phyloP scores from a whole-genome alignment of 2,888 invertebrate genomes.

The Nemapogon koenigi region DNA sequence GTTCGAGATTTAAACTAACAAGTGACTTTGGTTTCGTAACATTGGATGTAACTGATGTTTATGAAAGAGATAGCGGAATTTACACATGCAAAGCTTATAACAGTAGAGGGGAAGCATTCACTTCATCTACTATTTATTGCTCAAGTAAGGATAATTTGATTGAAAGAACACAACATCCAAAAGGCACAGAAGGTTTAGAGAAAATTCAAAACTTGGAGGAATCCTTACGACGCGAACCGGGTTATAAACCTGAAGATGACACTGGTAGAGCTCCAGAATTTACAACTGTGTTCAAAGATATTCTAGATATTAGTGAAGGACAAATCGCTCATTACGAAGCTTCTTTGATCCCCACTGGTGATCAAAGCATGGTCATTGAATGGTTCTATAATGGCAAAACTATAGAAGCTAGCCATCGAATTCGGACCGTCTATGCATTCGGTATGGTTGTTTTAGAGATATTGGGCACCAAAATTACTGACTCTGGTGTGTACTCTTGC shows the following conservation, averaged over 20 bases:
- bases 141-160: slow-evolving; percentile 82
- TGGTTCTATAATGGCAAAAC: slow-evolving; percentile 95
- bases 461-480: slow-evolving; percentile 90
- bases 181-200: slow-evolving; percentile 91
- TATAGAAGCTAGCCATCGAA: slow-evolving; percentile 87
- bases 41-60: slow-evolving; percentile 89
- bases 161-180: slow-evolving; percentile 91
- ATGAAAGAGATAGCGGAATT: slow-evolving; percentile 92
- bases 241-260: slow-evolving; percentile 72
- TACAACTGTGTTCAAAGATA: slow-evolving; percentile 84
- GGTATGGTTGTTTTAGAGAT: slow-evolving; percentile 98
- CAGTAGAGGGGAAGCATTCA: slow-evolving; percentile 89
- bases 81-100: slow-evolving; percentile 93
- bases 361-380: slow-evolving; percentile 92
- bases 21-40: slow-evolving; percentile 97
- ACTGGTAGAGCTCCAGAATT: slow-evolving; percentile 87
- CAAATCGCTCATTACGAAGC: slow-evolving; percentile 98
- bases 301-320: slow-evolving; percentile 87
- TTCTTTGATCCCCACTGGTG: slow-evolving; percentile 90
- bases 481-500: slow-evolving; percentile 89
- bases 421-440: slow-evolving; percentile 94
- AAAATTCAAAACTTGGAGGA: slow-evolving; percentile 92
- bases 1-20: slow-evolving; percentile 89
- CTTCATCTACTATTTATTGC: slow-evolving; percentile 87
- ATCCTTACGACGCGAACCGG: slow-evolving; percentile 76